phyloP scores from a whole-genome alignment of 2,888 invertebrate species.

The Parnassius apollo region DNA sequence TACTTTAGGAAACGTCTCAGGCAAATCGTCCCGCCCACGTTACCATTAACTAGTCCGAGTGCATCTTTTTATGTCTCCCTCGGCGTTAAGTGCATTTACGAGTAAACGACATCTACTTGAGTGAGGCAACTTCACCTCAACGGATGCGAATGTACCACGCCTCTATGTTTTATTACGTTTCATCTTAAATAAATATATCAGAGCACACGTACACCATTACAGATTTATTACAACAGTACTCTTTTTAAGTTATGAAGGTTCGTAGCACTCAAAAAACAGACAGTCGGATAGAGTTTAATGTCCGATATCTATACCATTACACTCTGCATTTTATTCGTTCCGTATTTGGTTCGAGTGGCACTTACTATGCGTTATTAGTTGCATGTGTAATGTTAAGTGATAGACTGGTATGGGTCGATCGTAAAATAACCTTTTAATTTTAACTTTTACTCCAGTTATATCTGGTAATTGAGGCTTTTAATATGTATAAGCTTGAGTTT shows the following conservation, averaged over 20 bases:
- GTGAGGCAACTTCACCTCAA: constrained; percentile 40
- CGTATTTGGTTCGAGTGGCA: constrained; percentile 50
- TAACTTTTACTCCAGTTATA: constrained; percentile 32
- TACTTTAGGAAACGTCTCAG: constrained; percentile 43
- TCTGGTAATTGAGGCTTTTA: constrained; percentile 29
- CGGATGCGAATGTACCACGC: constrained; percentile 51
- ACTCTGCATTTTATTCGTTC: constrained; percentile 45
- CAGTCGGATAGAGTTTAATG: constrained; percentile 41
- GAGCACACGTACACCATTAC: constrained; percentile 36
- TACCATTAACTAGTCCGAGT: constrained; percentile 68
- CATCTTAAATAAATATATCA: constrained; percentile 48
- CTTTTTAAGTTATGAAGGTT: constrained; percentile 50
- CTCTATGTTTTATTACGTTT: constrained; percentile 57
- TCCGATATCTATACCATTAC: constrained; percentile 58
- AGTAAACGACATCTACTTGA: constrained; percentile 60
- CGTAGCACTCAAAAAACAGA: constrained; percentile 61
- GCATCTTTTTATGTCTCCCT: constrained; percentile 71
- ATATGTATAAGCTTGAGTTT: constrained; percentile 23
- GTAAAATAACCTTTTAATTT: constrained; percentile 46
- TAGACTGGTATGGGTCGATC: constrained; percentile 54
- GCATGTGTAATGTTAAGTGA: constrained; percentile 59
- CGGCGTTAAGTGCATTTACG: constrained; percentile 74
- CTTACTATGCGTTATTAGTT: constrained; percentile 51
- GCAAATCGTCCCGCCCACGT: constrained; percentile 54
- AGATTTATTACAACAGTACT: constrained; percentile 41